Evolutionary conservation across 2,113 vertebrate genomes (phyloP), one percentile per base, ranked within the genome.

Genomic region (Xenopus borealis): DNA sequence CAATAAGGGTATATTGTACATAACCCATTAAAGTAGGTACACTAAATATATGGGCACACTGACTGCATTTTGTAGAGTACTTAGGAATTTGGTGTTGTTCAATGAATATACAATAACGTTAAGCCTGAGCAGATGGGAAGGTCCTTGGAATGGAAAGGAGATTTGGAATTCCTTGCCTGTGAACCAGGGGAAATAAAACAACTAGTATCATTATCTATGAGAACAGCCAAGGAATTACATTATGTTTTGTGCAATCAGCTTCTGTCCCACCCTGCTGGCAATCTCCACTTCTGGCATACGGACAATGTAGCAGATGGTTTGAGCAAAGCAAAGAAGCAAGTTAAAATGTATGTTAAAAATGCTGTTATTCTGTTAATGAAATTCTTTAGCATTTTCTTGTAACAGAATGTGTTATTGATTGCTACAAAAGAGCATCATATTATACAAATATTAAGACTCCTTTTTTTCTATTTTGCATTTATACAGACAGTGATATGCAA

Each of bases 251-350:
- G 18, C 66, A 17, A 63, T 76, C 66, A 63, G 74, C 59, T 70
- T 57, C 67, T 77, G 67, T 18, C 74, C 66, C 74, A 77, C 74
- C 74, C 74, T 77, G 59, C 13, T 77, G 67, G 67, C 74, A 77
- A 69, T 17, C 66, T 74, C 33, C 9, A 14, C 58, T 75, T 11
- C 58, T 75, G 73, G 73, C 73, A 67, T 55, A 30, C 23, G 17
- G 30, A 70, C 74, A 77, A 77, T 69, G 61, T 23, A 69, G 46
- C 66, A 75, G 73, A 75, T 75, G 58, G 73, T 55, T 75, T 69
- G 8, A 11, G 57, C 13, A 23, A 9, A 72, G 50, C 65, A 73
- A 73, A 57, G 30, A 57, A 27, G 18, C 44, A 20, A 55, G 12
- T 44, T 40, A 40, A 73, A 55, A n/a, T 55, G 17, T 50, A 16